phyloP scores from a whole-genome alignment of 2,888 invertebrate genomes.

The Tetragnatha montana region DNA sequence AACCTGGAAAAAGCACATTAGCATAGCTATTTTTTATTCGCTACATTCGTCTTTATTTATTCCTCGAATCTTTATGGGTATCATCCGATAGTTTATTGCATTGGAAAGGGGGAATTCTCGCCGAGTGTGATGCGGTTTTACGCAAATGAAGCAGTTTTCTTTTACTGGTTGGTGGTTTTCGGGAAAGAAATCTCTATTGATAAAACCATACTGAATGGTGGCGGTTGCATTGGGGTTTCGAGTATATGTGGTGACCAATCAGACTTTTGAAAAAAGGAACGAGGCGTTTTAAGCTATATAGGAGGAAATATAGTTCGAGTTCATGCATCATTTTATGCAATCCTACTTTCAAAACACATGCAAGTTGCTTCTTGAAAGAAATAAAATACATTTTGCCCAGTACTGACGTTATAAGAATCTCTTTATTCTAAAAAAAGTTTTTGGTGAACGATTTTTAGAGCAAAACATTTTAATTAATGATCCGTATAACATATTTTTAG shows the following conservation, averaged over 20 bases:
- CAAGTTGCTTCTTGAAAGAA: no score
- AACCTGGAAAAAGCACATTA: background rate
- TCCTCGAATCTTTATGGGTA: background rate
- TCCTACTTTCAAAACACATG: no score
- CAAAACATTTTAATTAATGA: no score
- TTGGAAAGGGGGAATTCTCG: background rate
- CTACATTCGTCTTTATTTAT: background rate
- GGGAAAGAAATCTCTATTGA: background rate
- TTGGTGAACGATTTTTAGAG: no score
- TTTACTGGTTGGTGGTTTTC: background rate
- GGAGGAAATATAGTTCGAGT: no score
- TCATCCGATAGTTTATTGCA: background rate
- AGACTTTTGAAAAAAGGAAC: background rate
- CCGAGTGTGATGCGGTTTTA: background rate
- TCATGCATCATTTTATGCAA: no score
- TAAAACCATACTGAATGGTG: background rate
- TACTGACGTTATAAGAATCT: no score
- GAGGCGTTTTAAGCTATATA: no score
- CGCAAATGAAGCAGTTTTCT: background rate
- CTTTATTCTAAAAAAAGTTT: no score
- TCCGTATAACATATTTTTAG: no score
- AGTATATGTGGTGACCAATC: background rate
- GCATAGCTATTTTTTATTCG: background rate
- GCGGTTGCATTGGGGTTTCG: background rate
- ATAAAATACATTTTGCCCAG: no score